Conservation (phyloP, 2,888 invertebrate species). For the Endomychus coccineus region DNA sequence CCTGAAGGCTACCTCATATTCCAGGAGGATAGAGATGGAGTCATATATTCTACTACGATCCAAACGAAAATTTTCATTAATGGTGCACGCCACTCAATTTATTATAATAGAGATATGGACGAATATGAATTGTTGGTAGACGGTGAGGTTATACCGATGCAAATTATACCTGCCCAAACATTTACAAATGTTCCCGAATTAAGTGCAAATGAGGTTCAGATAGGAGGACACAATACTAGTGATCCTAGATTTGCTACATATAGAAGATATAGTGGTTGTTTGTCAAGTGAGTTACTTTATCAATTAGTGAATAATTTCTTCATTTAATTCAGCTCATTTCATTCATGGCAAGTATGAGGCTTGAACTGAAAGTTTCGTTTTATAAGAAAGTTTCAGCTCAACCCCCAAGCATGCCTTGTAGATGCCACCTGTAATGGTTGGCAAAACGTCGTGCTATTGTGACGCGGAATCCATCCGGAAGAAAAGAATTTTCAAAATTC, state of each 20-base stretch:
- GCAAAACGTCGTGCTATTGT: too few species aligned
- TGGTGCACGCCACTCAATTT: conserved; percentile 71
- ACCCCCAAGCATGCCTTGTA: too few species aligned
- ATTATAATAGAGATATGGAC: conserved; percentile 60
- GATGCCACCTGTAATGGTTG: too few species aligned
- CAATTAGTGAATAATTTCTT: too few species aligned
- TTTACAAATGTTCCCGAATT: conserved; percentile 60
- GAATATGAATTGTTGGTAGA: conserved; percentile 69
- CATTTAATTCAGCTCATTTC: too few species aligned
- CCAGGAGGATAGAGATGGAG: conserved; percentile 77
- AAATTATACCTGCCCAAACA: conserved; percentile 61
- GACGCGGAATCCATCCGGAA: too few species aligned
- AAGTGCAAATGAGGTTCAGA: conserved; percentile 75
- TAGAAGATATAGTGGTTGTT: conserved; percentile 81
- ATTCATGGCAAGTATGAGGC: too few species aligned
- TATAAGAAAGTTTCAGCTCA: too few species aligned
- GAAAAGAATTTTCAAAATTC: too few species aligned
- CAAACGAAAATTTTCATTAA: conserved; percentile 75
- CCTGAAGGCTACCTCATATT: conserved; percentile 77
- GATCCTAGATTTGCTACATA: conserved; percentile 76
- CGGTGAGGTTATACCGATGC: conserved; percentile 63
- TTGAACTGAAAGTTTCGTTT: too few species aligned
- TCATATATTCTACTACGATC: conserved; percentile 64
- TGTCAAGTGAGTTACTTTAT: conserved; percentile 76
- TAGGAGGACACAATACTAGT: conserved; percentile 79